Evolutionary conservation across 30 jellyfish, hydroid and myxozoan species (phyloP), one percentile per base, ranked within the genome.

Genomic region (Aurelia aurita complex sp. Pacific): DNA sequence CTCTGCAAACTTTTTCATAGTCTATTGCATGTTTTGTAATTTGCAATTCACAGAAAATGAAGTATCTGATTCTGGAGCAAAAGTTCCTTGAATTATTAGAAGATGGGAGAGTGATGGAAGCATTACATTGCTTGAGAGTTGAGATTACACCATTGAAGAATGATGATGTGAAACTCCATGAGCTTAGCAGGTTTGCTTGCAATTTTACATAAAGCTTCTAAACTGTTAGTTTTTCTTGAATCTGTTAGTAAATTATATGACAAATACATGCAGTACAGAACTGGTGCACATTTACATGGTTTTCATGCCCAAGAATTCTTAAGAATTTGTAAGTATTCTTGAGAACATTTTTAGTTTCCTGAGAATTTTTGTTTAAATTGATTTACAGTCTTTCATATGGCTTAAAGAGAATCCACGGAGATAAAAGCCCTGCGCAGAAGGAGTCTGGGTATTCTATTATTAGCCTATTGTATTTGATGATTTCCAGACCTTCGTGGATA

Each of bases 81-180:
- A 94, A 94, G 72, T 94, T 51, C 70, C 67, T 94, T 10, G 98
- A 94, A 71, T 68, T 94, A 59, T 60, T 94, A 79, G 98, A 94
- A 57, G 98, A 94, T 75, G 90, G 91, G 29, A 74, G 97, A 52
- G 91, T 80, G 29, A 72, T 94, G 15, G 98, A 94, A 38, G 98
- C 98, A 8, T 66, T 94, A 33, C 98, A 94, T 67, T 94, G 98
- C 77, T 71, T 94, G 38, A 89, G 98, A 50, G 67, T 82, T 15
- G 98, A 94, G 57, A 84, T 94, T 35, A 86, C 98, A 55, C 98
- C 98, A 2, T 83, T 94, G 86, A 90, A 94, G 67, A 67, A 73
- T 68, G 77, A 90, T 36, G 90, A 80, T 14, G 81, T 72, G 23
- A 87, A 88, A 71, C 73, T 94, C 0, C 98, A 88, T 79, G 97